Percentiles rank a stretch among this genome's conserved stretches.
Conservation (phyloP, 2,888 invertebrate genomes). For the Tanypteryx hageni region DNA sequence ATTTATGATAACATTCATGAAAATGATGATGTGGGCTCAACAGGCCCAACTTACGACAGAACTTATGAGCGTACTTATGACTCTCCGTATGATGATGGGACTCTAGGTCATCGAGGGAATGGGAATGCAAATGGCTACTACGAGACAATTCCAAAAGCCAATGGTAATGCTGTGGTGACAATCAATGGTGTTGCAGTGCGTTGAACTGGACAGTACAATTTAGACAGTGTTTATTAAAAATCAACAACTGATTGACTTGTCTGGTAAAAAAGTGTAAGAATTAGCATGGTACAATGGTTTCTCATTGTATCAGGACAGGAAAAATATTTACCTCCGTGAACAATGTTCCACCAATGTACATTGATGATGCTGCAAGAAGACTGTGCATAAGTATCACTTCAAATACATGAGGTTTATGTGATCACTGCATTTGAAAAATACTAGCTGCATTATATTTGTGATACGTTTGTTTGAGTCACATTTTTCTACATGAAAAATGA, state of each 20-base stretch:
- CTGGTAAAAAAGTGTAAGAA: conserved; percentile 40
- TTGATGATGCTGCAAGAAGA: conserved; percentile 21
- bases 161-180: conserved; percentile 80
- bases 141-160: conserved; percentile 81
- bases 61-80: conserved; percentile 79
- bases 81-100: conserved; percentile 80
- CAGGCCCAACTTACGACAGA: conserved; percentile 53
- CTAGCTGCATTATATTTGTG: conserved; percentile 51
- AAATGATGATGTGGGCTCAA: conserved; percentile 74
- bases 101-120: conserved; percentile 77
- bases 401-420: conserved; percentile 17
- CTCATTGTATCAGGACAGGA: conserved; percentile 24
- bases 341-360: background rate
- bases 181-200: conserved; percentile 93
- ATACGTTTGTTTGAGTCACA: conserved; percentile 49
- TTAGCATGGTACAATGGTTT: conserved; percentile 11
- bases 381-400: background rate
- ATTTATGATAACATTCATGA: conserved; percentile 82
- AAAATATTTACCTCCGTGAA: conserved; percentile 33
- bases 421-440: conserved; percentile 12
- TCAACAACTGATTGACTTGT: background rate
- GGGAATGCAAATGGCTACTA: conserved; percentile 80
- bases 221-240: background rate
- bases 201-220: conserved; percentile 74
- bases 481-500: conserved; percentile 41